Evolutionary conservation across 2,113 vertebrate species (phyloP).

Genomic region (Gnathonemus echidnorhynchus): DNA sequence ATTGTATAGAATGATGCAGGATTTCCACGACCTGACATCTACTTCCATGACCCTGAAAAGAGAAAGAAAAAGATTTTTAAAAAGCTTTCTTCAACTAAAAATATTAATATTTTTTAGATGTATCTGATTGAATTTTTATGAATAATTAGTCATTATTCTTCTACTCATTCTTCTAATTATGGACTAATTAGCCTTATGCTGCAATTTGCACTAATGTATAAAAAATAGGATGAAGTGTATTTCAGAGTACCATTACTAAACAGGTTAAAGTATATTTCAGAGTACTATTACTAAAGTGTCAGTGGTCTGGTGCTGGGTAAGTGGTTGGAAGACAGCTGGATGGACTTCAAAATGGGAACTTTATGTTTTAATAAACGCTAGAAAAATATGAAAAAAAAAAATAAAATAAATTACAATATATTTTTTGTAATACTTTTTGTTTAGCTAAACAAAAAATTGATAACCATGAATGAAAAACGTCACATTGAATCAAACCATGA

Average conservation of each 20-base stretch:
- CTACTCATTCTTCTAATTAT: not conserved
- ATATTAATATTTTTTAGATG: not conserved
- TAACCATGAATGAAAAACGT: not conserved
- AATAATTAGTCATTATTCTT: not conserved
- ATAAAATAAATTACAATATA: not conserved
- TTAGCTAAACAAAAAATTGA: not conserved
- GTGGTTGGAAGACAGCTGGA: not conserved
- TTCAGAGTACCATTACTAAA: not conserved
- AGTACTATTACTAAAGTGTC: not conserved
- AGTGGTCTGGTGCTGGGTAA: not conserved
- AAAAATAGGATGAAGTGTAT: not conserved
- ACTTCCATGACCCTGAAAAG: not conserved
- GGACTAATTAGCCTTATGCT: not conserved
- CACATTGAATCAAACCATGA: not conserved
- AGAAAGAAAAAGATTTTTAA: not conserved
- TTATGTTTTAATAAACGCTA: not conserved
- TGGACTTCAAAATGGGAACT: not conserved
- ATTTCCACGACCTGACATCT: not conserved
- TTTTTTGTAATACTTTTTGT: not conserved
- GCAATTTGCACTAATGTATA: too few species aligned
- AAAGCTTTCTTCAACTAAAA: not conserved
- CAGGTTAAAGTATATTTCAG: not conserved
- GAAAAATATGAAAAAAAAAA: not conserved
- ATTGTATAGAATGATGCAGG: not conserved
- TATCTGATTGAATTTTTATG: not conserved